These are phyloP conservation scores for Porites australiensis DNA, from an alignment of 64 coral and sea anemone species.

Conservation along the genomic window DNA sequence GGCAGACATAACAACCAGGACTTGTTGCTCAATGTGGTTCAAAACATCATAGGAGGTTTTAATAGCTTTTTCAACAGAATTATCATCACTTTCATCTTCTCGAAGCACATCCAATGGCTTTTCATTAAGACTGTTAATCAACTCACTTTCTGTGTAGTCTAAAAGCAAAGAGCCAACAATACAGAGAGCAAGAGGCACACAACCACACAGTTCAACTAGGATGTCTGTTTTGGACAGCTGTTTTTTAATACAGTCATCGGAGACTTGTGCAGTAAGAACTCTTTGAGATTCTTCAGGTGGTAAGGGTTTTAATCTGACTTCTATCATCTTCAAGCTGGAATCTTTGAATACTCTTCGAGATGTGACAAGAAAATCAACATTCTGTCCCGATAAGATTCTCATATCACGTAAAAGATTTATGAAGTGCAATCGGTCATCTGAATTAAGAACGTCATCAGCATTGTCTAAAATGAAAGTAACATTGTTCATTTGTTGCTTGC, in stretches of 20 bases:
- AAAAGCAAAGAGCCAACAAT: slow-evolving; percentile 35
- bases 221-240: neutral
- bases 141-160: slow-evolving; percentile 6
- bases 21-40: neutral
- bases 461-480: slow-evolving; percentile 53
- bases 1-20: slow-evolving; percentile 5
- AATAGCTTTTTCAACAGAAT: slow-evolving; percentile 43
- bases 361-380: slow-evolving; percentile 54
- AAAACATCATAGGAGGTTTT: slow-evolving; percentile 41
- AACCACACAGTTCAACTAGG: slow-evolving; percentile 40
- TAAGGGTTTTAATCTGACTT: neutral
- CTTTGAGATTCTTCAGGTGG: neutral
- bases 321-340: neutral
- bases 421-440: slow-evolving; percentile 2
- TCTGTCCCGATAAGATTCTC: slow-evolving; percentile 38
- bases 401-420: slow-evolving; percentile 39
- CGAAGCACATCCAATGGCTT: slow-evolving; percentile 27
- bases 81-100: slow-evolving; percentile 13
- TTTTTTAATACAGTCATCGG: neutral
- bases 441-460: slow-evolving; percentile 47
- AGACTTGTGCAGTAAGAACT: neutral
- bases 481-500: slow-evolving; percentile 1
- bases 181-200: slow-evolving; percentile 45
- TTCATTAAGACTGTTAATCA: neutral
- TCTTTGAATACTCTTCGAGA: slow-evolving; percentile 29